These are phyloP conservation scores for Strix occidentalis DNA, from an alignment of 2,797 vertebrate genomes.

Conservation along the genomic window DNA sequence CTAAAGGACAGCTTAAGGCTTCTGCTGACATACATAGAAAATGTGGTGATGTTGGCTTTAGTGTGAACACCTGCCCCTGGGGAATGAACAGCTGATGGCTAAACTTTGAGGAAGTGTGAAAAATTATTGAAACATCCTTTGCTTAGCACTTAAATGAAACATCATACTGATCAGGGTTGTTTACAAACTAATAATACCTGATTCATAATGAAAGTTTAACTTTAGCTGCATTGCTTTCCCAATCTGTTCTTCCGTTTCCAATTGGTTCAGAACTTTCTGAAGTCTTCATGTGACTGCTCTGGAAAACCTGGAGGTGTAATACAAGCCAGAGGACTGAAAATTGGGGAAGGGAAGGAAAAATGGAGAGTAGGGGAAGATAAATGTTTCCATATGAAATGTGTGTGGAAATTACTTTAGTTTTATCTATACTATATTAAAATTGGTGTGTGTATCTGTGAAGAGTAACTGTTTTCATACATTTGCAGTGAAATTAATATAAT, in stretches of 20 bases:
- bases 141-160: background rate
- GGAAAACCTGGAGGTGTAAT: background rate
- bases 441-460: background rate
- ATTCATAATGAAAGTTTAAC: background rate
- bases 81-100: background rate
- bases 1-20: background rate
- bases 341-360: background rate
- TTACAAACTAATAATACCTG: background rate
- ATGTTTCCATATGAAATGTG: fast-evolving
- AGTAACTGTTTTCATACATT: background rate
- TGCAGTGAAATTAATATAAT: background rate
- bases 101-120: background rate
- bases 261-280: background rate
- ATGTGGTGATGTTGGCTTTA: background rate
- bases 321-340: background rate
- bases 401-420: background rate
- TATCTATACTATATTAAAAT: background rate
- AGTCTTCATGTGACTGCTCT: background rate
- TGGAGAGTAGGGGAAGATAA: background rate
- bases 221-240: background rate
- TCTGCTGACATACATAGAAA: background rate
- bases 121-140: background rate
- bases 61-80: background rate
- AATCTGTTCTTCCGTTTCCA: background rate
- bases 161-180: background rate